Conservation (phyloP, 2,888 invertebrate species). For the Dyspetes luteomarginatus region DNA sequence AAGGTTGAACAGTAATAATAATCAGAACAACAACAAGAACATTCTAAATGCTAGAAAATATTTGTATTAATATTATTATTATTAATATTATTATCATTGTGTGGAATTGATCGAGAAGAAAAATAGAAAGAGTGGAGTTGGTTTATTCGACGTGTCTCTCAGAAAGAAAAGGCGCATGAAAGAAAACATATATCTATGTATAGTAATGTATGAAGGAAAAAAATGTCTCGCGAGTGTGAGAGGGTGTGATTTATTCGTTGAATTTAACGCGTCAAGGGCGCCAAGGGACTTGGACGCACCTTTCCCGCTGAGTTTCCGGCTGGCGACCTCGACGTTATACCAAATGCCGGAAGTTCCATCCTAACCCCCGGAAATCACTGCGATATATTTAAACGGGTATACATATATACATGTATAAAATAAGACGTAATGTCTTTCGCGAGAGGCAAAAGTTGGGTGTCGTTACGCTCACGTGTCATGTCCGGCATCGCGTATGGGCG, state of each 20-base stretch:
- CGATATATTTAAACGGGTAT: slow-evolving; percentile 51
- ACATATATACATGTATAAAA: not conserved
- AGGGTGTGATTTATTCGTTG: slow-evolving; percentile 57
- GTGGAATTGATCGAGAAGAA: no score
- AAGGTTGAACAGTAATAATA: no score
- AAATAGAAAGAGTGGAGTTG: no score
- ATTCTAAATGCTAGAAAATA: no score
- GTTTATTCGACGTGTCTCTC: no score
- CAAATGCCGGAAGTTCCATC: slow-evolving; percentile 37
- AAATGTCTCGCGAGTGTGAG: slow-evolving; percentile 14
- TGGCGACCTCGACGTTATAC: slow-evolving; percentile 19
- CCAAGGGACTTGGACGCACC: slow-evolving; percentile 54
- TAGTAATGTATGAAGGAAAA: not conserved
- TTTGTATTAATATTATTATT: no score
- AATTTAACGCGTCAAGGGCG: slow-evolving; percentile 55
- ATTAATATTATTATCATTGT: no score
- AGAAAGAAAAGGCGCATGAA: not conserved
- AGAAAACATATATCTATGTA: slow-evolving; percentile 4
- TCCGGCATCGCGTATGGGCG: no score
- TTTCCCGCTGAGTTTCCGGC: slow-evolving; percentile 50
- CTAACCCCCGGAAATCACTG: slow-evolving; percentile 58
- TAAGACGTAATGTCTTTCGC: not conserved
- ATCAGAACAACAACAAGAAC: no score
- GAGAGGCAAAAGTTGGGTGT: slow-evolving; percentile 11
- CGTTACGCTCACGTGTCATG: no score